A percentile compares a stretch with the other conserved stretches of the same genome.
Evolutionary conservation across 2,113 vertebrate genomes (phyloP).

Genomic region (Phalacrocorax pelagicus): DNA sequence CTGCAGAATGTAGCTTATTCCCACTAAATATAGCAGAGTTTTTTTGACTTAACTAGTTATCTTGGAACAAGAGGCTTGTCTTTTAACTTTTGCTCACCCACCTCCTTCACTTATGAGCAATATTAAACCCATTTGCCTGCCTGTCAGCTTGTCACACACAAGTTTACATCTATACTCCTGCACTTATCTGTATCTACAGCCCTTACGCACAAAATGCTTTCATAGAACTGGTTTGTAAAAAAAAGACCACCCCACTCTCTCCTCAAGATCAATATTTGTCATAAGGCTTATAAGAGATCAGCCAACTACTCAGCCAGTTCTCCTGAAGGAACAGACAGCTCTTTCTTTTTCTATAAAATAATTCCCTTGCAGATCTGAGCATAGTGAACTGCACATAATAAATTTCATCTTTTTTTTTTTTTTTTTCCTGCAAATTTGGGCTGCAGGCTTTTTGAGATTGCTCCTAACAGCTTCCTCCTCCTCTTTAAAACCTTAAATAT

Average conservation of each 20-base stretch:
- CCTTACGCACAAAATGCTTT: neutral
- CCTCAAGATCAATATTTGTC: neutral
- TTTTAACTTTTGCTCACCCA: slow-evolving; percentile 7
- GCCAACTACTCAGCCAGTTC: neutral
- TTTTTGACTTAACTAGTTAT: neutral
- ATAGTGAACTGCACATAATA: neutral
- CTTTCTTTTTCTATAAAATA: neutral
- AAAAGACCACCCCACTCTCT: neutral
- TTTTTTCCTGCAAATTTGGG: neutral
- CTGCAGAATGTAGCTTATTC: neutral
- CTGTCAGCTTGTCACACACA: slow-evolving; percentile 2
- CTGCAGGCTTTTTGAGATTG: neutral
- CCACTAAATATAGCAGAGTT: neutral
- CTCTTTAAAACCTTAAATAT: neutral
- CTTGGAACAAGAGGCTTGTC: neutral
- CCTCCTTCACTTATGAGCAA: neutral
- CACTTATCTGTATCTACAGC: neutral
- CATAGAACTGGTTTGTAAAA: neutral
- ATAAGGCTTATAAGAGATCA: neutral
- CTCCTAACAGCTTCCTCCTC: neutral
- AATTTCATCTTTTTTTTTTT: neutral
- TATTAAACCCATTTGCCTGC: slow-evolving; percentile 16
- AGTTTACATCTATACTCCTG: neutral
- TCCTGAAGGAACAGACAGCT: neutral
- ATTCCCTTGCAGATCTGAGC: neutral